Base-by-base conservation (phyloP, 2,113 vertebrate species). In the Gnathonemus echidnorhynchus region DNA sequence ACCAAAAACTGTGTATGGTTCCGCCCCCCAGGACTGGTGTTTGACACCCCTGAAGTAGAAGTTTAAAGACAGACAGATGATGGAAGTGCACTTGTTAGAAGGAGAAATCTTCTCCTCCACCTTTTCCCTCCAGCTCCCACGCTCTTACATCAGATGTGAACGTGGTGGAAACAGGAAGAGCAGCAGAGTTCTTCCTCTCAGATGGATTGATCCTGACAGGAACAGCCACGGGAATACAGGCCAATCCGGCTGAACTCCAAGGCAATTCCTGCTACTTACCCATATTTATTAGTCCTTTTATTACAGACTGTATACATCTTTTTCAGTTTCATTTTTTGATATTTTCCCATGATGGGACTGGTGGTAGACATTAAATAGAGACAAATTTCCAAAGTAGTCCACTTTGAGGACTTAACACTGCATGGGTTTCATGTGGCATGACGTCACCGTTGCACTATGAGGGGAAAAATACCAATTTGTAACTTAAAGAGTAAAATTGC, bases 111-210 rank as follows among this genome's bases (percentile, higher is more conserved):
- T 39, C 15, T 80, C 10, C 17, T 88, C 8, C 49, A 35, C 9
- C 91, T 6, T 0, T 92, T 77, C 21, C 94, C 92, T 83, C 24
- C 94, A 98, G 97, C 50, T 96, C 97, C 58, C 97, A 98, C 0
- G 95, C 96, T 0, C 91, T 98, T 91, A 97, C 97, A 0, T 95
- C 97, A 39, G 97, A 98, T 13, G 92, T 98, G 87, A 92, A 0
- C 0, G 95, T 95, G 19, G 95, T 62, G 89, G 92, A 95, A 90
- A 95, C 93, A 0, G 94, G 94, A 0, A 90, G 4, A 0, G 97
- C 97, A 0, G 97, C 97, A 0, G 95, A 97, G 94, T 95, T 97
- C 91, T 98, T 97, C 93, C 96, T 97, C 90, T 97, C 97, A 0
- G 97, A 97, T 0, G 97, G 97, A 4, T 88, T 98, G 83, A 93